A percentile compares a stretch with the other conserved stretches of the same genome.
phyloP scores from a whole-genome alignment of 2,797 vertebrate genomes.

The Nannoperca australis region DNA sequence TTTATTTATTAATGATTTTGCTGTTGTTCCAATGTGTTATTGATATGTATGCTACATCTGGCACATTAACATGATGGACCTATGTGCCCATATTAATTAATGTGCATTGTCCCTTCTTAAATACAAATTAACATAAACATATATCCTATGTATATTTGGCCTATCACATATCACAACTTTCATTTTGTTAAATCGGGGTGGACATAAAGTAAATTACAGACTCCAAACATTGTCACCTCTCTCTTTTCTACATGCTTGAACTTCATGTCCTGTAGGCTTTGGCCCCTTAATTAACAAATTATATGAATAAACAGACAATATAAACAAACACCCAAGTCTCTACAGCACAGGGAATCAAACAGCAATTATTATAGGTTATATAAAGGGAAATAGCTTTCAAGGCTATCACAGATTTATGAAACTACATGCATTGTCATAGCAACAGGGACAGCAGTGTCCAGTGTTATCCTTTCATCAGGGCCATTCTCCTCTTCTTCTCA shows the following conservation, averaged over 20 bases:
- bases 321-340: background rate
- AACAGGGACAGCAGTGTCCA: conserved; percentile 55
- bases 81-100: no score
- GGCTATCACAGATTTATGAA: conserved; percentile 49
- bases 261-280: background rate
- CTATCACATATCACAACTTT: background rate
- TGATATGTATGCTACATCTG: background rate
- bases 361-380: conserved; percentile 12
- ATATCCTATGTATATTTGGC: background rate
- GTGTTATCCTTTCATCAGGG: conserved; percentile 65
- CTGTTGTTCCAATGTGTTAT: background rate
- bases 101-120: no score
- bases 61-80: no score
- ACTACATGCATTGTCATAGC: conserved; percentile 49
- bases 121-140: no score
- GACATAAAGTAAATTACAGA: background rate
- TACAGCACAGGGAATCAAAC: background rate
- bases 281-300: background rate
- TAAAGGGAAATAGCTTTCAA: conserved; percentile 38
- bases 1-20: background rate
- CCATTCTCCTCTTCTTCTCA: conserved; percentile 52
- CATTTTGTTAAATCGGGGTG: background rate
- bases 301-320: background rate
- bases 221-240: background rate
- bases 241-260: background rate